These are phyloP conservation scores for Perithous albicinctus DNA, from an alignment of 2,888 invertebrate species.

Conservation along the genomic window DNA sequence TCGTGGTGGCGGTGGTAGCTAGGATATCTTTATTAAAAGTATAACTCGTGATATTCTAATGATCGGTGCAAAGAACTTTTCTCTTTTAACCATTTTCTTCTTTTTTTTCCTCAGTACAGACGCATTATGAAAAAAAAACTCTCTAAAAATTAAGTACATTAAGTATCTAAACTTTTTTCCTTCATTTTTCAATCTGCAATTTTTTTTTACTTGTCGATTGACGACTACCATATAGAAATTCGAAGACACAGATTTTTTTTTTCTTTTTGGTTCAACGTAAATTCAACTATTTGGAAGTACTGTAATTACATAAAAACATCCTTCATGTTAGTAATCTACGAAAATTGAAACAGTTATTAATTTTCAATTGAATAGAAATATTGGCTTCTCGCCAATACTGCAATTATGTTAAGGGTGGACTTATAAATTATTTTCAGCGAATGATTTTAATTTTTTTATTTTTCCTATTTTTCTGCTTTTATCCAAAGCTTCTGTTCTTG, in stretches of 20 bases:
- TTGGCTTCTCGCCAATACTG: background rate
- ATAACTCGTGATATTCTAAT: conserved; percentile 78
- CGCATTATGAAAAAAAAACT: background rate
- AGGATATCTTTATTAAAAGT: conserved; percentile 83
- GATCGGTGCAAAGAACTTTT: conserved; percentile 60
- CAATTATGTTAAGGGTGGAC: background rate
- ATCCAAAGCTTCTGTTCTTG: conserved; percentile 56
- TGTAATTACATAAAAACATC: no score
- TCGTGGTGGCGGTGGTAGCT: conserved; percentile 67
- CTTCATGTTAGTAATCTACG: no score
- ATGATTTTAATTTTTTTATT: background rate
- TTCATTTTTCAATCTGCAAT: no score
- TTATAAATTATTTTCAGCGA: background rate
- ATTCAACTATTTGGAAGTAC: no score
- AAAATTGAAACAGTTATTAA: background rate
- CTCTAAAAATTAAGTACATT: background rate
- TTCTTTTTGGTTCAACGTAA: no score
- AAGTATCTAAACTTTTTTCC: background rate
- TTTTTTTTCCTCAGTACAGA: conserved; percentile 20
- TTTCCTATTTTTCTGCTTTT: background rate
- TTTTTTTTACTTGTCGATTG: no score
- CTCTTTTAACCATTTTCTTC: conserved; percentile 33
- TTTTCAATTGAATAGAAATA: no score
- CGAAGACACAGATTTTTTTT: no score
- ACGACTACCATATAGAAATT: no score